Base-by-base conservation (phyloP, 2,113 vertebrate species). In the Sylvia atricapilla region DNA sequence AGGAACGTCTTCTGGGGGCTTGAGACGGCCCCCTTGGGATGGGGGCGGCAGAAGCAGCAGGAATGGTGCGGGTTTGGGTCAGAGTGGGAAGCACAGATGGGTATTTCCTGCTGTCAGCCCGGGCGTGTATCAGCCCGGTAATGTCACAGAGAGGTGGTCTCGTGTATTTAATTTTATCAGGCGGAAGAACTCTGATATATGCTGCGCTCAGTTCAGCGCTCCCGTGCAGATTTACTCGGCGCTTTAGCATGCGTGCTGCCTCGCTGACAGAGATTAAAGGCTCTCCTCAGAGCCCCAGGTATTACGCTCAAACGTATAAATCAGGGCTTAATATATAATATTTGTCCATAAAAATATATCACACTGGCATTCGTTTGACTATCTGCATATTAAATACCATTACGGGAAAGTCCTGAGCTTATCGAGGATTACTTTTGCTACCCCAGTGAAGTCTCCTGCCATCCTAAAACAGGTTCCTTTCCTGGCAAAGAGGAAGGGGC, bases 221-320 rank as follows among this genome's bases (percentile, higher is more conserved):
- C 94, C 77, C 9, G 31, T 88, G 84, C 92, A 92, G 95, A 96
- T 96, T 95, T 94, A 89, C 94, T 85, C 52, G 19, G 87, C 28
- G 5, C 90, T 94, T 97, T 91, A 94, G 91, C 91, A 89, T 84
- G 90, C 62, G 33, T 80, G 94, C 80, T 93, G 86, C 94, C 91
- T 90, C n/a, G 8, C 91, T 84, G 83, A 92, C 96, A 92, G 92
- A 96, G 93, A 95, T 97, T 97, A 97, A 97, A 96, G 87, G 95
- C 87, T 94, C 94, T 96, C 94, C 90, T 92, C 87, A 74, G 86
- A 96, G 93, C 90, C 89, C 77, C 80, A 95, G 86, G 95, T 97
- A 96, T 96, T 96, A 84, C 30, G 17, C 93, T 91, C 93, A 85
- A 85, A 96, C 83, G 72, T 92, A 94, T 94, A 96, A 95, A 97